These are phyloP conservation scores for Ormyrus thymus DNA, from an alignment of 2,888 invertebrate species.

Conservation along the genomic window DNA sequence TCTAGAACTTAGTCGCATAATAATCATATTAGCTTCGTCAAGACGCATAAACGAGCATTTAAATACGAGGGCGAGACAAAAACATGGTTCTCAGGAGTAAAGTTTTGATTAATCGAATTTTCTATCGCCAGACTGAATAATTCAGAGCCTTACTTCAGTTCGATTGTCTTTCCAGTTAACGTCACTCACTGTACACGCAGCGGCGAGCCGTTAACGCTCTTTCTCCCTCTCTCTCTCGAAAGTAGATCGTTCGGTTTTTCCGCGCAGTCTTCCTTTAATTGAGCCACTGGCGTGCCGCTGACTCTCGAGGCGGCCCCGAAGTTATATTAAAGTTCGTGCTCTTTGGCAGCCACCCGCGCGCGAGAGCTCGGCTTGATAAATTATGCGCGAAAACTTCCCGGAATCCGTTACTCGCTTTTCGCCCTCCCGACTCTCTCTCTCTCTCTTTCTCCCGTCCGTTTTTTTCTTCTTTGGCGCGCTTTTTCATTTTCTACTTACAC, in stretches of 20 bases:
- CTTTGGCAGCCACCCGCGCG: slow-evolving; percentile 3
- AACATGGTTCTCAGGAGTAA: background rate
- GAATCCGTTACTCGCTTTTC: slow-evolving; percentile 7
- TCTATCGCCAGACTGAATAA: background rate
- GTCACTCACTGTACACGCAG: background rate
- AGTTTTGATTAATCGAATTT: slow-evolving; percentile 17
- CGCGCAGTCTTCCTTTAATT: slow-evolving; percentile 6
- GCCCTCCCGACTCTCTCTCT: background rate
- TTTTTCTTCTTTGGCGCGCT: background rate
- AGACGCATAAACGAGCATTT: no score
- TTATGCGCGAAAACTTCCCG: slow-evolving; percentile 39
- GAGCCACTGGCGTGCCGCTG: background rate
- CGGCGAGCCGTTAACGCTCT: background rate
- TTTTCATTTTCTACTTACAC: background rate
- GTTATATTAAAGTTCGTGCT: slow-evolving; percentile 35
- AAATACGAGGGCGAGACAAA: background rate
- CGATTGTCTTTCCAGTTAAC: slow-evolving; percentile 13
- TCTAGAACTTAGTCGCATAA: no score
- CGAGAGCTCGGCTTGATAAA: slow-evolving; percentile 23
- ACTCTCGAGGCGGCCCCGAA: background rate
- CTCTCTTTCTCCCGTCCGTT: background rate
- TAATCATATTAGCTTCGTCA: background rate
- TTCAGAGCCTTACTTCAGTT: slow-evolving; percentile 23
- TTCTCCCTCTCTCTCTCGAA: background rate
- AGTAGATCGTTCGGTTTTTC: background rate